These are phyloP conservation scores for Conger conger DNA, from an alignment of 2,113 vertebrate genomes.

Conservation along the genomic window DNA sequence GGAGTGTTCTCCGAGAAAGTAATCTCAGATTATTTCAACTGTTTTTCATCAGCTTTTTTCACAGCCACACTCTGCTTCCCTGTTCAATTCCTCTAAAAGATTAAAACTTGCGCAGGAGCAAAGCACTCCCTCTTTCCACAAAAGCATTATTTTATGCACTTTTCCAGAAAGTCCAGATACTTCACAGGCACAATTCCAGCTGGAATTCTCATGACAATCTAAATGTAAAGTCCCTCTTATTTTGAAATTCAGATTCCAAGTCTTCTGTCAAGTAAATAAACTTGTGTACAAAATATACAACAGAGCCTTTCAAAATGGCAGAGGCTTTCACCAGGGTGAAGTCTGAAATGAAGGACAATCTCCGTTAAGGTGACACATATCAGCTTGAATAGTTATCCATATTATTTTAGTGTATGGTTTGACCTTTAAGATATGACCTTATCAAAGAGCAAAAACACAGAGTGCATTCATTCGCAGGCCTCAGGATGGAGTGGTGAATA, in stretches of 20 bases:
- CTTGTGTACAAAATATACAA: not conserved
- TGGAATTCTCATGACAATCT: not conserved
- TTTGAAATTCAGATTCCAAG: not conserved
- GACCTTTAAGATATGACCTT: conserved; percentile 22
- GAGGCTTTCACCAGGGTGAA: not conserved
- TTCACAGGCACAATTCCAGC: not conserved
- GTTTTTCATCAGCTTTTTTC: conserved; percentile 15
- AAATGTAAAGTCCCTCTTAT: not conserved
- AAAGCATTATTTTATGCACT: not conserved
- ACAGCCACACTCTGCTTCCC: not conserved
- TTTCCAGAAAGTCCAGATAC: not conserved
- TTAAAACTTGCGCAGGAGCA: not conserved
- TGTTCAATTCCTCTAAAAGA: not conserved
- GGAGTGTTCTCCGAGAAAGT: not conserved
- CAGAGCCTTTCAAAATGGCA: not conserved
- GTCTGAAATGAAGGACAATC: not conserved
- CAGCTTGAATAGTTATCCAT: not conserved
- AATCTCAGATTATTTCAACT: conserved; percentile 7
- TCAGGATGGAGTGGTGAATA: not conserved
- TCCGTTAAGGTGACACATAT: not conserved
- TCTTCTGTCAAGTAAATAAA: not conserved
- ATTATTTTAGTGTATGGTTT: conserved; percentile 6
- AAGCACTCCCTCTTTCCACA: not conserved
- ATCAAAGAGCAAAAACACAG: conserved; percentile 20
- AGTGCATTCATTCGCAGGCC: not conserved